phyloP scores from a whole-genome alignment of 2,113 vertebrate genomes.

The Dermatemys mawii region DNA sequence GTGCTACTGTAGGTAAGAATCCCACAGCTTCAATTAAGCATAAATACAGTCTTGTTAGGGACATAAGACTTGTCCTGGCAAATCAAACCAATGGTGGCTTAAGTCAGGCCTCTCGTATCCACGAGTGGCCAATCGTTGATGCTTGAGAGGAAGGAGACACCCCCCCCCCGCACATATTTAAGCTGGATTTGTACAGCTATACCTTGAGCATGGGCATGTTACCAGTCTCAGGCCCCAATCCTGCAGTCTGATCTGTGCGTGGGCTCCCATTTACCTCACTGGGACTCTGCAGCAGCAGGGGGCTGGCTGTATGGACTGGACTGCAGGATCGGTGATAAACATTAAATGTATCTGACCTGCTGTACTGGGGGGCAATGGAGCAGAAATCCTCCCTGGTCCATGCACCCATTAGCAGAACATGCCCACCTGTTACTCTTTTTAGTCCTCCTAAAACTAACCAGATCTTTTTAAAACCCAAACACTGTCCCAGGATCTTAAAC shows the following conservation, averaged over 20 bases:
- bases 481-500: background rate
- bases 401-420: background rate
- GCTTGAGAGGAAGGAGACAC: background rate
- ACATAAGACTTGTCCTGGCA: background rate
- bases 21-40: background rate
- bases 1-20: slow-evolving; percentile 88
- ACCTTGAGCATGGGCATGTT: background rate
- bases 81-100: background rate
- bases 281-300: background rate
- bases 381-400: background rate
- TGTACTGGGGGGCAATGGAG: background rate
- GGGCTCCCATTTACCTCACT: background rate
- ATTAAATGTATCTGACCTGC: background rate
- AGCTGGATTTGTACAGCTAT: background rate
- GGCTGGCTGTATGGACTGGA: background rate
- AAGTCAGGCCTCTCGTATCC: background rate
- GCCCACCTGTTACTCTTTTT: background rate
- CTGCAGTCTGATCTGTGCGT: background rate
- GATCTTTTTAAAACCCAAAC: background rate
- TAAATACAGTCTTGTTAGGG: background rate
- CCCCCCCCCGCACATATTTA: background rate
- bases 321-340: background rate
- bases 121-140: background rate
- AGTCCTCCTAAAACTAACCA: background rate
- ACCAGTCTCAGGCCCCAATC: background rate